Conservation (phyloP, 2,797 vertebrate genomes). For the Bovichtus variegatus region DNA sequence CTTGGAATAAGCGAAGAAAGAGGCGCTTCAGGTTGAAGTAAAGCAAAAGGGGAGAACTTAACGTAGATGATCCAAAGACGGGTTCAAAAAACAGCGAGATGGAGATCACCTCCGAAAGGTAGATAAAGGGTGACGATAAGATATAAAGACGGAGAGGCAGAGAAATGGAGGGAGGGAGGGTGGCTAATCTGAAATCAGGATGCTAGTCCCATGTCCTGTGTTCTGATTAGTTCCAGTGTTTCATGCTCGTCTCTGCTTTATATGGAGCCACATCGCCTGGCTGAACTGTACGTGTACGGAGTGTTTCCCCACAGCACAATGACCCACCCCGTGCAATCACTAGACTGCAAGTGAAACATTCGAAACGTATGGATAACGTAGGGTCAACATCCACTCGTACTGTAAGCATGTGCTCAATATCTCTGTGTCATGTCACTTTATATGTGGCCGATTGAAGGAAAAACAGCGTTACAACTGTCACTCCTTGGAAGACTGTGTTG, state of each 20-base stretch:
- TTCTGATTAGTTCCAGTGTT: conserved; percentile 79
- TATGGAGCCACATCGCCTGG: conserved; percentile 50
- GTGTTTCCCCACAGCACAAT: conserved; percentile 20
- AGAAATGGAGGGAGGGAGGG: conserved; percentile 16
- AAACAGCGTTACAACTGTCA: conserved; percentile 61
- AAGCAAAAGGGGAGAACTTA: not conserved
- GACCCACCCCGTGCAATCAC: conserved; percentile 17
- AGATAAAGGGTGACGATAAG: conserved; percentile 28
- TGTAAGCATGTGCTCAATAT: not conserved
- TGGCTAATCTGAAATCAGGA: conserved; percentile 81
- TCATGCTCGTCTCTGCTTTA: conserved; percentile 69
- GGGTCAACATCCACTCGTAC: conserved; percentile 51
- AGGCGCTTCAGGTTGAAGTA: not conserved
- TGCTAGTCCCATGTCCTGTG: conserved; percentile 67
- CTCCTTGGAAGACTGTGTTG: conserved; percentile 25
- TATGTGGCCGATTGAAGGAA: conserved; percentile 66
- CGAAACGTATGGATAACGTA: conserved; percentile 28
- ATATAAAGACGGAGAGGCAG: conserved; percentile 9
- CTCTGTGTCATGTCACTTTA: conserved; percentile 20
- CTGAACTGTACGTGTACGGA: conserved; percentile 47
- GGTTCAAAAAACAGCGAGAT: not conserved
- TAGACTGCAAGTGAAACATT: conserved; percentile 17
- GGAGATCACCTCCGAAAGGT: not conserved
- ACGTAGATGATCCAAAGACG: not conserved
- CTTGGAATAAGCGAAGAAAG: not conserved